Percentiles rank a stretch among this genome's conserved stretches.
These are phyloP conservation scores for Cephus spinipes DNA, from an alignment of 2,888 invertebrate genomes.

Conservation along the genomic window DNA sequence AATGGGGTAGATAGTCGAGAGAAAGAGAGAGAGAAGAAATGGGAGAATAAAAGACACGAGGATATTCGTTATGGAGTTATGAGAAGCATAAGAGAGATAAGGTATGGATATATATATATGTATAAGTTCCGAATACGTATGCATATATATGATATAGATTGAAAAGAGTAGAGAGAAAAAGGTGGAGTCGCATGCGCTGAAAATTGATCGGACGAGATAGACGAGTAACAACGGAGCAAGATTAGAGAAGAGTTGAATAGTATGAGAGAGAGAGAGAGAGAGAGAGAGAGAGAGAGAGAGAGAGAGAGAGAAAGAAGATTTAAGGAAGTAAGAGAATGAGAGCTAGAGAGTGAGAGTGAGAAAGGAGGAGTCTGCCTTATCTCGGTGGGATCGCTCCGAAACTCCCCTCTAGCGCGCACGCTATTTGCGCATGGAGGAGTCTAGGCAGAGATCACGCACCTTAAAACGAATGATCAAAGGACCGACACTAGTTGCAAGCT, in stretches of 20 bases:
- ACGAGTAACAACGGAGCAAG: background rate
- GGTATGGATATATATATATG: too few species aligned
- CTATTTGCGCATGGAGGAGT: constrained; percentile 43
- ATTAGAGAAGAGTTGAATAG: background rate
- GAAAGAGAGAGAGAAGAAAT: background rate
- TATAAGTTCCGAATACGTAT: too few species aligned
- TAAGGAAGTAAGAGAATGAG: background rate
- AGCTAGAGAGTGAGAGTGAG: constrained; percentile 3
- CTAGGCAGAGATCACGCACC: constrained; percentile 45
- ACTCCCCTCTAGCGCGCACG: constrained; percentile 41
- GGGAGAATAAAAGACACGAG: too few species aligned
- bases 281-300: constrained; percentile 24
- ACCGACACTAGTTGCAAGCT: constrained; percentile 54
- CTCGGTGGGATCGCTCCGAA: constrained; percentile 49
- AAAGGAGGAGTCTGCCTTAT: background rate
- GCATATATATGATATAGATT: too few species aligned
- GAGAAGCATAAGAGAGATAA: too few species aligned
- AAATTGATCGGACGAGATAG: constrained; percentile 1
- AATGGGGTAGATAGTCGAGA: background rate
- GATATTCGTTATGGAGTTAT: too few species aligned
- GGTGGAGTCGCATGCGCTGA: constrained; percentile 14
- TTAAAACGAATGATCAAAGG: constrained; percentile 34
- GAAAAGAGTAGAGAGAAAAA: too few species aligned
- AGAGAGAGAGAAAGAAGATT: constrained; percentile 8
- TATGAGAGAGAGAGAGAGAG: constrained; percentile 8